phyloP scores from a whole-genome alignment of 2,888 invertebrate species.

The Panzeria rudis region DNA sequence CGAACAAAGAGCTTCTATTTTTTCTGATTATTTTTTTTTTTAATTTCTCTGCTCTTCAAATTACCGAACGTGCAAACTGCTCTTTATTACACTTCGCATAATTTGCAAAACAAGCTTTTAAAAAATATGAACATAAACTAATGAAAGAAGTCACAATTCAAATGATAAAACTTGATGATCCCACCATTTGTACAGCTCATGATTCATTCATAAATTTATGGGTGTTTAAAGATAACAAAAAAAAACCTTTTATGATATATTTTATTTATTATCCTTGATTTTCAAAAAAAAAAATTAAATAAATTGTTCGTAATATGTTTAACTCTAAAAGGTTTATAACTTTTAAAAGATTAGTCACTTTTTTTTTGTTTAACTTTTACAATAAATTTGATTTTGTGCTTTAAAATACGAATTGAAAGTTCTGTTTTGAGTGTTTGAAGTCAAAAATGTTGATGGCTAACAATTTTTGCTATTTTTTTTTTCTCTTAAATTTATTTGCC shows the following conservation, averaged over 20 bases:
- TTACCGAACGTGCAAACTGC: slow-evolving; percentile 58
- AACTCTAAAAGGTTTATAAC: slow-evolving; percentile 49
- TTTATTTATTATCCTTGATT: slow-evolving; percentile 52
- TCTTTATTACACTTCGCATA: slow-evolving; percentile 20
- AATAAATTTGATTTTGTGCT: background rate
- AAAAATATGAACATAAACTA: slow-evolving; percentile 2
- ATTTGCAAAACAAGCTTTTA: slow-evolving; percentile 14
- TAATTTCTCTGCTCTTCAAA: slow-evolving; percentile 23
- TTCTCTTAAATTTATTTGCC: slow-evolving; percentile 28
- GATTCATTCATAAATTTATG: slow-evolving; percentile 66
- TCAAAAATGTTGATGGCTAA: slow-evolving; percentile 59
- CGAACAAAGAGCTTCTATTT: too few species aligned
- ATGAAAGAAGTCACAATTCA: background rate
- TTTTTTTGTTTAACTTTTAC: slow-evolving; percentile 16
- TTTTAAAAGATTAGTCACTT: slow-evolving; percentile 61
- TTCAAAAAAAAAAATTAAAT: background rate
- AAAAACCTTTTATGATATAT: slow-evolving; percentile 25
- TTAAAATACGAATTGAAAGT: slow-evolving; percentile 21
- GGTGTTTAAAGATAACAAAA: slow-evolving; percentile 19
- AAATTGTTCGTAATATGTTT: background rate
- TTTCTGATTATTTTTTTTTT: too few species aligned
- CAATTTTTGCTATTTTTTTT: slow-evolving; percentile 36
- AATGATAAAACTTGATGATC: slow-evolving; percentile 39
- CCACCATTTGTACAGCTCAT: slow-evolving; percentile 8
- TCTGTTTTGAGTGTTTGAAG: slow-evolving; percentile 53